Percentiles rank a stretch among this genome's conserved stretches.
Conservation (phyloP, 2,888 invertebrate species). For the Boloria selene region DNA sequence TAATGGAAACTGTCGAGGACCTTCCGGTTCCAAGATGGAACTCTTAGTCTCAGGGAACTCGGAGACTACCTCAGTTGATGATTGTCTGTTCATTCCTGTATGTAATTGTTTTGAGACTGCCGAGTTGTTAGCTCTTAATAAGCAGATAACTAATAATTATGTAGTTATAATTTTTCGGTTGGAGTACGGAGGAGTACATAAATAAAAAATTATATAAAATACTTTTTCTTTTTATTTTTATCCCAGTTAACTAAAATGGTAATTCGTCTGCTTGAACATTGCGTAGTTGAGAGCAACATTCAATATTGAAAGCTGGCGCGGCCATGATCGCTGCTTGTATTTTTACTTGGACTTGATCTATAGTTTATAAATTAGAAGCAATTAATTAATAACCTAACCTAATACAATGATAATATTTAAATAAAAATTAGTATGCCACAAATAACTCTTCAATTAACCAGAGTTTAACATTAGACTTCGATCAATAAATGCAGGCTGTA, state of each 20-base stretch:
- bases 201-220: slow-evolving; percentile 70
- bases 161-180: slow-evolving; percentile 69
- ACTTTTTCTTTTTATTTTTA: slow-evolving; percentile 50
- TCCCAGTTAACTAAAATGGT: background rate
- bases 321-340: slow-evolving; percentile 71
- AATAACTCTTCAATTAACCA: too few relatives aligned
- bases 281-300: slow-evolving; percentile 53
- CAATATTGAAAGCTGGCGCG: slow-evolving; percentile 63
- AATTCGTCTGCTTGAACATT: slow-evolving; percentile 58
- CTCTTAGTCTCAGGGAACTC: slow-evolving; percentile 58
- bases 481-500: too few relatives aligned
- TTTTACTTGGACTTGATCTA: slow-evolving; percentile 67
- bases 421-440: background rate
- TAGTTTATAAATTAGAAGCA: slow-evolving; percentile 25
- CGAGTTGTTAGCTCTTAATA: slow-evolving; percentile 79
- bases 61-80: slow-evolving; percentile 68
- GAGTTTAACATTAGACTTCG: too few relatives aligned
- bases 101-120: slow-evolving; percentile 80
- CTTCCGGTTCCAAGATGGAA: slow-evolving; percentile 28
- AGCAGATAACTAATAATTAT: slow-evolving; percentile 76
- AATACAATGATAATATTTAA: too few relatives aligned
- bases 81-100: slow-evolving; percentile 64
- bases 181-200: slow-evolving; percentile 76
- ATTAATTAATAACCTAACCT: background rate
- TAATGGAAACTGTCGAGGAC: slow-evolving; percentile 54